Evolutionary conservation across 2,888 invertebrate genomes (phyloP), one percentile per base, ranked within the genome.

Genomic region (Andrena camellia): DNA sequence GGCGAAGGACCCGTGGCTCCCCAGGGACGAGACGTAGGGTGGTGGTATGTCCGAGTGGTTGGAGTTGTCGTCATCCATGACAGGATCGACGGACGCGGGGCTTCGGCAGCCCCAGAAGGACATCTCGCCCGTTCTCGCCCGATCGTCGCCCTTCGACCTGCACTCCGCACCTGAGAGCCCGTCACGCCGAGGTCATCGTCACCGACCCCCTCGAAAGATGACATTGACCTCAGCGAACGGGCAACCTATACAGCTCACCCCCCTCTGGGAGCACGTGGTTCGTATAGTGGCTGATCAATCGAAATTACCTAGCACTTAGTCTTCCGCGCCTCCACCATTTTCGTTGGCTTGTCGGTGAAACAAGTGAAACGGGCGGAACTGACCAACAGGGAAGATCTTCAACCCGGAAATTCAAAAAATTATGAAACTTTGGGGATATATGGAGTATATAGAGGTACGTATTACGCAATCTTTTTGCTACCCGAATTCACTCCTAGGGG

Each of bases 221-320:
- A 91, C 91, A 72, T 89, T 91, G 81, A 85, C 89, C 86, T 88
- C 92, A 48, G 75, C 89, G 42, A 85, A 89, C 69, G 92, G 92
- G 7, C 93, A 93, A 77, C 91, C 94, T 2, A 93, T 95, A 75
- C 96, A 95, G 85, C 95, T 97, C 80, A 97, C 97, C 63, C 97
- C 97, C 69, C 94, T 97, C 8, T 97, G 97, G 97, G 97, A 97
- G 94, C 96, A 97, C 92, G 96, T 97, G 88, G 95, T 93, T 77
- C 54, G 92, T 90, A 84, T 72, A 8, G 10, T 10, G 6, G 4
- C 3, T 35, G 33, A 50, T 48, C 64, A 31, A 72, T 20, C 1
- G 63, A 63, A 35, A 26, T n/a, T 33, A 29, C 29, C 23, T n/a
- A 6, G 5, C 17, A 33, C 33, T 10, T 62, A 20, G 2, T 2